Base-by-base conservation (phyloP, 2,797 vertebrate species). In the Balearica regulorum region DNA sequence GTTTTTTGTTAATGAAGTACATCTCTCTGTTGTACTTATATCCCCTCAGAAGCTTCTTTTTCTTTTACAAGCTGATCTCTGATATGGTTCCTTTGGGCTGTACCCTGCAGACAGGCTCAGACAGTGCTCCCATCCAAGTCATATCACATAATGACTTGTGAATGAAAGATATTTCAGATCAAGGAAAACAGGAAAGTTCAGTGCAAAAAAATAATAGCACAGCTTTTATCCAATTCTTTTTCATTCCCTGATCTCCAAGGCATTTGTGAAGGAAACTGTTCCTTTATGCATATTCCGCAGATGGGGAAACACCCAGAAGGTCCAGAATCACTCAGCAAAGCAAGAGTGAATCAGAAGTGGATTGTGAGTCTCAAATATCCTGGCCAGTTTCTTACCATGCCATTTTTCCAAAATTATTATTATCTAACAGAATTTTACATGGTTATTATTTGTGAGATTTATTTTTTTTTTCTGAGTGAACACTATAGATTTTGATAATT, bases 111-210 rank as follows among this genome's bases (percentile, higher is more conserved):
- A 39, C 31, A 65, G 46, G 61, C 53, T 91, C 66, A 73, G 64
- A 16, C 49, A 60, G 76, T 31, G 33, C 41, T 49, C 43, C 75
- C 64, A 53, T 83, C 35, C 37, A 65, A 72, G 68, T 78, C 54
- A 11, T 43, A 88, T 53, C 76, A 81, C 49, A 37, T 33, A 90
- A 65, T 69, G 46, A 58, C 24, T 92, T 62, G 19, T 37, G 79
- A 91, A 72, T 69, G 78, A 69, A 86, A 96, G 43, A 25, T 71
- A 85, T 61, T 87, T 91, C 75, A 90, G 37, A 89, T 86, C 65
- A 92, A 91, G 76, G 72, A 43, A 88, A 92, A 62, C 65, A 72
- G 65, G 61, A 51, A 61, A 85, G 57, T 81, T 83, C 78, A 86
- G 21, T 68, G 53, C 16, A 81, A 77, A 90, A 69, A 75, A 46